A percentile compares a stretch with the other conserved stretches of the same genome.
Conservation (phyloP, 2,888 invertebrate species). For the Cephus sareptanus region DNA sequence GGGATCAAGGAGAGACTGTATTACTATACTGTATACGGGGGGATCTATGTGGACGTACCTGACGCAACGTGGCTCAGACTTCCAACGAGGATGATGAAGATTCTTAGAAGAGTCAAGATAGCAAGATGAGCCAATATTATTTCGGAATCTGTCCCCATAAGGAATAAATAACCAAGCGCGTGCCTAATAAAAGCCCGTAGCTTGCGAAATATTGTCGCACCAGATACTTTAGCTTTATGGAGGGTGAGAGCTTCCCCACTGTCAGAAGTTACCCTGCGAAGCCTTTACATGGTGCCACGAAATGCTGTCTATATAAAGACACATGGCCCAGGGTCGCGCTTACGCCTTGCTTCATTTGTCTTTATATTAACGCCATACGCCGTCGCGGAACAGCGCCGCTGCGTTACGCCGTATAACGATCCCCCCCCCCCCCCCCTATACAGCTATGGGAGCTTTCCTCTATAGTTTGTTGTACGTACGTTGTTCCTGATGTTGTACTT, state of each 20-base stretch:
- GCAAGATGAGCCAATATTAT: constrained; percentile 32
- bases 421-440: not conserved
- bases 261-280: constrained; percentile 38
- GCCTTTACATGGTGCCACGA: constrained; percentile 34
- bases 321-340: constrained; percentile 43
- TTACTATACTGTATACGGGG: not conserved
- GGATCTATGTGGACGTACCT: not conserved
- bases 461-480: not conserved
- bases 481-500: not conserved
- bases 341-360: constrained; percentile 60
- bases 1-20: not conserved
- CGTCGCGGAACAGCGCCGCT: constrained; percentile 1
- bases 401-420: not conserved
- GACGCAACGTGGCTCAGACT: not conserved
- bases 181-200: constrained; percentile 49
- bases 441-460: not conserved
- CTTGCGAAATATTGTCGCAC: constrained; percentile 42
- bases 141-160: constrained; percentile 52
- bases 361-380: constrained; percentile 48
- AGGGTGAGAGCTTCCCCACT: not conserved
- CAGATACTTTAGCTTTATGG: not conserved
- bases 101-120: not conserved
- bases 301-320: constrained; percentile 54
- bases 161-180: constrained; percentile 49
- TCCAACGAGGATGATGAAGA: not conserved